These are phyloP conservation scores for Chiridota heheva DNA, from an alignment of 35 echinoderm and acorn worm species.

Conservation along the genomic window DNA sequence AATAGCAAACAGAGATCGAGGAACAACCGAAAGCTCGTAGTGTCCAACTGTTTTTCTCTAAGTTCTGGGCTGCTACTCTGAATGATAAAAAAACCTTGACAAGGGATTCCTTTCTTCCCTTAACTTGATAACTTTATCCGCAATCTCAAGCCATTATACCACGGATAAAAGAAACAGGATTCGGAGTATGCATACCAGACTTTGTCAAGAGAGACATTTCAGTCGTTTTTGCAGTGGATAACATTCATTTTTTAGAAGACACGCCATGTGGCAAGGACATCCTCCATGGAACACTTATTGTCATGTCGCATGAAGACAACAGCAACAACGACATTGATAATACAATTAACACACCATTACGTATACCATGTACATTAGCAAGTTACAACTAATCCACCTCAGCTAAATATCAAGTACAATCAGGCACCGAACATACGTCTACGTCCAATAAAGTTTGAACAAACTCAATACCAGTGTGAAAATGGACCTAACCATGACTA, in stretches of 20 bases:
- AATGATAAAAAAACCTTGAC: too few relatives aligned
- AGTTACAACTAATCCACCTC: background rate
- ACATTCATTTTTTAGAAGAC: conserved; percentile 40
- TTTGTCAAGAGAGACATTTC: conserved; percentile 33
- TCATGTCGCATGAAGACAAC: conserved; percentile 20
- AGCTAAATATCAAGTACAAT: conserved; percentile 25
- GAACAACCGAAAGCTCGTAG: too few relatives aligned
- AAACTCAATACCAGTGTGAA: conserved; percentile 17
- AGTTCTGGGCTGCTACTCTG: too few relatives aligned
- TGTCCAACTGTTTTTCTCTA: too few relatives aligned
- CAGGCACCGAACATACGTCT: background rate
- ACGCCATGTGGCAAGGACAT: conserved; percentile 30
- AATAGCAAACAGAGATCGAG: too few relatives aligned
- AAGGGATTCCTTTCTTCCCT: too few relatives aligned
- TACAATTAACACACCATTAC: conserved; percentile 21
- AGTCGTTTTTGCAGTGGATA: conserved; percentile 32
- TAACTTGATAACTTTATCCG: too few relatives aligned
- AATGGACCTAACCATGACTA: conserved; percentile 7
- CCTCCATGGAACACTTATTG: conserved; percentile 19
- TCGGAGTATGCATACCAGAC: conserved; percentile 21
- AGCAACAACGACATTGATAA: background rate
- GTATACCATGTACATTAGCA: background rate
- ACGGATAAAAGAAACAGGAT: background rate
- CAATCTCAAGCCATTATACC: conserved; percentile 17
- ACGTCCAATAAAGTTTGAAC: conserved; percentile 17